Conservation (phyloP, 2,888 invertebrate species). For the Xylota segnis region DNA sequence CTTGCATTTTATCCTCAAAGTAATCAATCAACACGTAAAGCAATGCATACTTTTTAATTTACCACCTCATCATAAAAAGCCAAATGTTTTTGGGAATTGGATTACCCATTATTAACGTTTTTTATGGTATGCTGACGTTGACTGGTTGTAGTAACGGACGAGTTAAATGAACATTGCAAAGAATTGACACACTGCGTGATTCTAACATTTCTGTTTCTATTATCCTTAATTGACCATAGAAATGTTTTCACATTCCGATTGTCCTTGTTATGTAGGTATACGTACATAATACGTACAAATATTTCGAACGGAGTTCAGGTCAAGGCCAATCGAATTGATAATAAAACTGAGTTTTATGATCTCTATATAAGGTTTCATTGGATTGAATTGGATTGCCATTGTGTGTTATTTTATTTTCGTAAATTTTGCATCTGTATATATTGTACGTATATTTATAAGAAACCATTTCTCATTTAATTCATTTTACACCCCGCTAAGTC, state of each 20-base stretch:
- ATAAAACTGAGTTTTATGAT: constrained; percentile 8
- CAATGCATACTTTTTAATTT: background rate
- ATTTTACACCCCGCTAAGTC: constrained; percentile 24
- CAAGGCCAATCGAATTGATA: constrained; percentile 24
- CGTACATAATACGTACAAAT: too few relatives aligned
- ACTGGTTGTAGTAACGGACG: background rate
- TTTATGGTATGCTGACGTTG: constrained; percentile 2
- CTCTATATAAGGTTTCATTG: background rate
- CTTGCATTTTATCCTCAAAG: too few relatives aligned
- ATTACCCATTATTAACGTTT: background rate
- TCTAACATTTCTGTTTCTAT: constrained; percentile 4
- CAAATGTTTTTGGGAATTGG: background rate
- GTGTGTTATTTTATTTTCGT: background rate
- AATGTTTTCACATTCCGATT: constrained; percentile 11
- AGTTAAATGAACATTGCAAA: background rate
- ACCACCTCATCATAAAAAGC: background rate
- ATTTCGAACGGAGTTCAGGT: background rate
- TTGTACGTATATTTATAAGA: background rate
- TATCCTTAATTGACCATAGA: constrained; percentile 23
- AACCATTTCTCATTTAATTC: constrained; percentile 10
- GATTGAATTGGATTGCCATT: constrained; percentile 3
- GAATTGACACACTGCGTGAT: background rate
- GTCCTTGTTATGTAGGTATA: constrained; percentile 14
- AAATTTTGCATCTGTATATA: too few relatives aligned
- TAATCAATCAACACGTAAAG: too few relatives aligned